These are phyloP conservation scores for Neomorphus geoffroyi DNA, from an alignment of 2,797 vertebrate species.

Conservation along the genomic window DNA sequence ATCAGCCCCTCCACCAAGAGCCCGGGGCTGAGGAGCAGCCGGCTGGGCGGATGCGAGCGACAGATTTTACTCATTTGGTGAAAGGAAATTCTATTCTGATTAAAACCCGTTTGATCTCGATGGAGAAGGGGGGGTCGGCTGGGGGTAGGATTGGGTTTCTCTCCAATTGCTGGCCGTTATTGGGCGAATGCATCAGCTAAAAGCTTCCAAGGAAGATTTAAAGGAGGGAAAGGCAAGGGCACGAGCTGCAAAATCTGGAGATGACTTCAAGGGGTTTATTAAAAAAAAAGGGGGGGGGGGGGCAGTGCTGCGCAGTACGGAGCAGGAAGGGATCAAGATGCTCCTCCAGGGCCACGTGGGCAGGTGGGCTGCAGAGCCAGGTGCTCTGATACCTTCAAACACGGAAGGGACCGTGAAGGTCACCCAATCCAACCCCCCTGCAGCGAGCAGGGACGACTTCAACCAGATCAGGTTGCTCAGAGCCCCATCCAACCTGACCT, in stretches of 20 bases:
- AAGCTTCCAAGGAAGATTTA: not conserved
- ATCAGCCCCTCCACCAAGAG: not conserved
- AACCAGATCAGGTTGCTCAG: no score
- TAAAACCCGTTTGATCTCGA: conserved; percentile 50
- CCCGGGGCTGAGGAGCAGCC: not conserved
- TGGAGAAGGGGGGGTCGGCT: not conserved
- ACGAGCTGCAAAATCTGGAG: not conserved
- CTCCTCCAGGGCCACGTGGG: not conserved
- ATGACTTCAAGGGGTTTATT: not conserved
- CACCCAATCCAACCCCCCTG: no score
- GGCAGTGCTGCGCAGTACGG: not conserved
- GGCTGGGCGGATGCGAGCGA: not conserved
- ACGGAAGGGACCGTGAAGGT: no score
- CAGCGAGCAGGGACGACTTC: no score
- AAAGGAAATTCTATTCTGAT: conserved; percentile 62
- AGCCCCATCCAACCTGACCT: no score
- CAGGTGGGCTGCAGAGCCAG: not conserved
- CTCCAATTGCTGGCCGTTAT: conserved; percentile 4
- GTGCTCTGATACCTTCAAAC: accelerated
- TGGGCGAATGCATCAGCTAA: not conserved
- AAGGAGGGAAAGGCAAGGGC: not conserved
- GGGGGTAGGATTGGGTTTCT: not conserved
- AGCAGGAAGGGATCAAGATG: not conserved
- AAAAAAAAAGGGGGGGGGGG: no score
- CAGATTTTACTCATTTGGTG: conserved; percentile 64